Conservation (phyloP, 2,113 vertebrate species). For the Phylloscopus trochiloides region DNA sequence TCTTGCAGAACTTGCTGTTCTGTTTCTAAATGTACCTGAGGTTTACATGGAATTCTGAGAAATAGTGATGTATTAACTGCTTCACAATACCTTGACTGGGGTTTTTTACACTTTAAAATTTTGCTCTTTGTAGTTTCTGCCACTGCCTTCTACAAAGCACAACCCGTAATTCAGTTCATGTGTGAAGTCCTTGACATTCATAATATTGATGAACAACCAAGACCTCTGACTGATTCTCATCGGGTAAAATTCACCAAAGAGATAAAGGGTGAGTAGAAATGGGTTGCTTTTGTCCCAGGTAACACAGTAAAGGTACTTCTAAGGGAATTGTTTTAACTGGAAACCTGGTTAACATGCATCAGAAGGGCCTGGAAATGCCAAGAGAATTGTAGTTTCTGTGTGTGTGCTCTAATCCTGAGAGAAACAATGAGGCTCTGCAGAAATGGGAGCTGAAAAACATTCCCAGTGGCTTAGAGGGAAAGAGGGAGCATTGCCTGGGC, state of each 20-base stretch:
- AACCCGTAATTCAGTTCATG: constrained; percentile 99
- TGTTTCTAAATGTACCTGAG: not conserved
- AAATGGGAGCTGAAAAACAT: not conserved
- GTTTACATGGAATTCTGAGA: not conserved
- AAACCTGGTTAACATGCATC: not conserved
- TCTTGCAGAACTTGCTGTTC: not conserved
- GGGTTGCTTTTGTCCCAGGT: not conserved
- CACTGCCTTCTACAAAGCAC: constrained; percentile 99
- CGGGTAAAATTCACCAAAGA: constrained; percentile 99
- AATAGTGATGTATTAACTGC: not conserved
- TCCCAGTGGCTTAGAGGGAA: not conserved
- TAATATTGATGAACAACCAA: constrained; percentile 98
- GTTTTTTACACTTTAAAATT: not conserved
- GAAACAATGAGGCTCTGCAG: not conserved
- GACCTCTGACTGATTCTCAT: constrained; percentile 97
- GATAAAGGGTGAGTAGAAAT: constrained; percentile 91
- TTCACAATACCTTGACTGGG: not conserved
- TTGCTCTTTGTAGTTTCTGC: constrained; percentile 86
- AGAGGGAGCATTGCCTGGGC: not conserved
- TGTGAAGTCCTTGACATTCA: constrained; percentile 99
- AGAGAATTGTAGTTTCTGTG: not conserved
- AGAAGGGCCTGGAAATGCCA: not conserved
- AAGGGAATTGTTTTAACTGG: not conserved
- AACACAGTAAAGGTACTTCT: not conserved
- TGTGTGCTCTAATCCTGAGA: not conserved